phyloP scores from a whole-genome alignment of 1,140 invertebrate species.

The Aethina tumida region DNA sequence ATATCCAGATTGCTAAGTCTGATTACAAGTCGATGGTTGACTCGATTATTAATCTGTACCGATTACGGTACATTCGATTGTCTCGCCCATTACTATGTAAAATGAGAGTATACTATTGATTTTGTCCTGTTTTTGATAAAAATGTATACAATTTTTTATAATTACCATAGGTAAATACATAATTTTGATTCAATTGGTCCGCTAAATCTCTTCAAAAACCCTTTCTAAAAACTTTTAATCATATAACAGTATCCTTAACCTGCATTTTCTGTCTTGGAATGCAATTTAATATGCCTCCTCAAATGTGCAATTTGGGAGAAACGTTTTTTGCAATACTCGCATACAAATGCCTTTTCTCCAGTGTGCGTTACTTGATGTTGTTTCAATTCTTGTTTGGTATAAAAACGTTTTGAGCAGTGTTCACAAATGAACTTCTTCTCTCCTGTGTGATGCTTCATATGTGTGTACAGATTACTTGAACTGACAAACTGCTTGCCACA shows the following conservation, averaged over 20 bases:
- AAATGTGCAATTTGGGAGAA: conserved; percentile 30
- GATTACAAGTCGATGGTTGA: too few species aligned
- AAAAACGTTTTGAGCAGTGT: conserved; percentile 36
- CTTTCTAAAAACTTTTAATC: too few species aligned
- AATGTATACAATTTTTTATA: too few species aligned
- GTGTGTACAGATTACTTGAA: conserved; percentile 31
- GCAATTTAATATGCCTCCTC: conserved; percentile 17
- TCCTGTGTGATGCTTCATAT: conserved; percentile 56
- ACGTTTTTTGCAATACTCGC: conserved; percentile 25
- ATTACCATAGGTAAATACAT: neutral
- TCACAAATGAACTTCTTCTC: conserved; percentile 53
- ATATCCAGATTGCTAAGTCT: too few species aligned
- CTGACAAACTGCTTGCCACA: conserved; percentile 50
- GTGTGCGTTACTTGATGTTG: conserved; percentile 27
- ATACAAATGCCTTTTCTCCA: conserved; percentile 27
- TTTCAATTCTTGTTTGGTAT: conserved; percentile 31
- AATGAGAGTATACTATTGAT: too few species aligned
- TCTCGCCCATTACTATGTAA: too few species aligned
- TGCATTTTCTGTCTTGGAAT: too few species aligned
- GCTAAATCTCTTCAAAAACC: too few species aligned
- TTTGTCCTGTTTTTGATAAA: too few species aligned
- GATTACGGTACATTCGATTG: too few species aligned
- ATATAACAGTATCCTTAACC: too few species aligned
- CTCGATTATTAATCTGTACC: too few species aligned
- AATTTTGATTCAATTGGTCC: neutral